Percentiles rank a stretch among this genome's conserved stretches.
These are phyloP conservation scores for Henricia sp. DNA, from an alignment of 53 echinoderm and acorn worm genomes.

Conservation along the genomic window DNA sequence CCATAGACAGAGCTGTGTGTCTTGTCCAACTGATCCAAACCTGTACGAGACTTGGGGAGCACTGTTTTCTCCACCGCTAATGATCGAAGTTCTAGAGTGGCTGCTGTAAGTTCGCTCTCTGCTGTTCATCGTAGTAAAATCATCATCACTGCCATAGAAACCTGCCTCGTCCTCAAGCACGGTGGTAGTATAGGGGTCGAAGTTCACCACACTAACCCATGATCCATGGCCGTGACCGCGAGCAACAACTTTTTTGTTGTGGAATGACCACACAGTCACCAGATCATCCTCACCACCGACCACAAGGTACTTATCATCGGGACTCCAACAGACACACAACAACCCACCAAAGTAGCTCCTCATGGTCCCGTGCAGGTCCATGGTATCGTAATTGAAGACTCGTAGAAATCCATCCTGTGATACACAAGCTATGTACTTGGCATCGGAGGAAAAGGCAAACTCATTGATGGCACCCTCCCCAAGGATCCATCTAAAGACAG, in stretches of 20 bases:
- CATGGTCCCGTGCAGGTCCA: conserved; percentile 96
- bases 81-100: conserved; percentile 90
- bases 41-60: conserved; percentile 83
- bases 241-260: conserved; percentile 82
- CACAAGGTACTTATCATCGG: conserved; percentile 91
- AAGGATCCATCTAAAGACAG: conserved; percentile 92
- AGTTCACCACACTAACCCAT: conserved; percentile 92
- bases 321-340: conserved; percentile 98
- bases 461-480: conserved; percentile 95
- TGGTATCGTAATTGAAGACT: conserved; percentile 94
- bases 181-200: conserved; percentile 90
- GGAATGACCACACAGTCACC: conserved; percentile 94
- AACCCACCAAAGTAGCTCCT: conserved; percentile 99
- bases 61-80: conserved; percentile 71
- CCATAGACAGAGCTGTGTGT: conserved; percentile 98
- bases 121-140: conserved; percentile 68
- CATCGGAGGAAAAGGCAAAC: conserved; percentile 91
- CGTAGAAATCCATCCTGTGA: conserved; percentile 97
- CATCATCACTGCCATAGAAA: conserved; percentile 95
- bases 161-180: conserved; percentile 77
- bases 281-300: conserved; percentile 97
- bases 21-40: conserved; percentile 97
- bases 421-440: conserved; percentile 86
- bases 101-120: conserved; percentile 90
- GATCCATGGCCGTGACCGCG: conserved; percentile 92